A percentile compares a stretch with the other conserved stretches of the same genome.
Evolutionary conservation across 1,140 invertebrate species (phyloP).

Genomic region (Euschistus heros): DNA sequence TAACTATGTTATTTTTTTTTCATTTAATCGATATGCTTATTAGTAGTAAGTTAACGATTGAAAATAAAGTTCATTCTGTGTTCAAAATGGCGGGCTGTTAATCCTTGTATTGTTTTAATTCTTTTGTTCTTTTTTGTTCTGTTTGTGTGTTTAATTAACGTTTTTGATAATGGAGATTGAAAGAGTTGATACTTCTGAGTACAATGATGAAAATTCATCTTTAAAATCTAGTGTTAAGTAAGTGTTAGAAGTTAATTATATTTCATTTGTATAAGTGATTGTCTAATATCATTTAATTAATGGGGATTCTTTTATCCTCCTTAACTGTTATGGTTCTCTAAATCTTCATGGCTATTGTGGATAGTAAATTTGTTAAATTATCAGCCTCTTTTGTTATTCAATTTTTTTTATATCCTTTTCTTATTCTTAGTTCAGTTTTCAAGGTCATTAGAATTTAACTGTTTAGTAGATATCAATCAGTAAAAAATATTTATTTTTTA

Average conservation of each 20-base stretch:
- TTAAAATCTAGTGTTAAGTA: slow-evolving; percentile 10
- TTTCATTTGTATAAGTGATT: background rate
- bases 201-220: background rate
- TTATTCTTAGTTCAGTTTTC: slow-evolving; percentile 6
- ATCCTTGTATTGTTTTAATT: slow-evolving; percentile 10
- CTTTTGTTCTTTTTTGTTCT: slow-evolving; percentile 6
- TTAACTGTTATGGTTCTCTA: too few relatives aligned
- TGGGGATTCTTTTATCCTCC: too few relatives aligned
- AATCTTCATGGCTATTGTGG: too few relatives aligned
- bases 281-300: background rate
- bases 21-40: background rate
- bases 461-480: background rate
- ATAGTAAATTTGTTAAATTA: background rate
- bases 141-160: background rate
- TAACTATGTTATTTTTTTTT: too few relatives aligned
- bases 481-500: slow-evolving; percentile 16
- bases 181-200: background rate
- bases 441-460: slow-evolving; percentile 8
- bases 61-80: slow-evolving; percentile 1
- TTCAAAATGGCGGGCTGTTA: slow-evolving; percentile 19
- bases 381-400: background rate
- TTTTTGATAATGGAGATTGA: slow-evolving; percentile 12
- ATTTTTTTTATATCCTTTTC: background rate
- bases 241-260: background rate
- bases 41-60: slow-evolving; percentile 4